Conservation (phyloP, 2,888 invertebrate species). For the Heterodera filipjevi region DNA sequence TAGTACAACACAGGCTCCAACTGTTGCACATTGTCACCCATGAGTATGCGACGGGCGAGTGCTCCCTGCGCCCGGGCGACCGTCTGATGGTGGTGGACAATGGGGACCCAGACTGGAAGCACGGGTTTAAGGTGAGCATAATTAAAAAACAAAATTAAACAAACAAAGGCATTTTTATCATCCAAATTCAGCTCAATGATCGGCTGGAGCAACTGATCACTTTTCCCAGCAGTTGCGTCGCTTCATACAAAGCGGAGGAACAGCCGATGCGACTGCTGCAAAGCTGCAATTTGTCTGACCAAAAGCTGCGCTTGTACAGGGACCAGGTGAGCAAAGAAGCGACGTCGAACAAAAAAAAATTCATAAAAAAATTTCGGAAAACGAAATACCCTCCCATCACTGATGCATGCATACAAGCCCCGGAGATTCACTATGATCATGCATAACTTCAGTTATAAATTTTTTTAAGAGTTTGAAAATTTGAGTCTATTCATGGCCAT, state of each 20-base stretch:
- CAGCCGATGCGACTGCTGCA: constrained; percentile 62
- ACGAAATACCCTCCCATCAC: too few species aligned
- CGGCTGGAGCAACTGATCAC: constrained; percentile 43
- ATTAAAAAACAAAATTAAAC: not conserved
- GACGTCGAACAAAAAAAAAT: too few species aligned
- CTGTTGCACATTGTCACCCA: constrained; percentile 57
- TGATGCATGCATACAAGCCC: too few species aligned
- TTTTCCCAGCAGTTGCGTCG: constrained; percentile 55
- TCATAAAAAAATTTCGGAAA: too few species aligned
- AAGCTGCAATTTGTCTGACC: constrained; percentile 57
- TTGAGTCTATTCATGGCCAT: too few species aligned
- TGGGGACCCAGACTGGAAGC: constrained; percentile 64
- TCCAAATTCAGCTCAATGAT: constrained; percentile 33
- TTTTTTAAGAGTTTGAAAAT: too few species aligned
- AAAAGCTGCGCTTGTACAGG: constrained; percentile 60
- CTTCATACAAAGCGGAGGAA: constrained; percentile 54
- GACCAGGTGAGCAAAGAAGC: constrained; percentile 53
- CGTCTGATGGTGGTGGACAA: constrained; percentile 60
- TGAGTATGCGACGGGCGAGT: constrained; percentile 51
- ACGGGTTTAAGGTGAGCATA: constrained; percentile 57
- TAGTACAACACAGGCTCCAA: not conserved
- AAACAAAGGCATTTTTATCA: not conserved
- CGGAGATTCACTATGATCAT: too few species aligned
- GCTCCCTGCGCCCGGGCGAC: constrained; percentile 54
- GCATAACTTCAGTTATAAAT: too few species aligned